A percentile compares a stretch with the other conserved stretches of the same genome.
Evolutionary conservation across 2,113 vertebrate genomes (phyloP).

Genomic region (Neotoma lepida): DNA sequence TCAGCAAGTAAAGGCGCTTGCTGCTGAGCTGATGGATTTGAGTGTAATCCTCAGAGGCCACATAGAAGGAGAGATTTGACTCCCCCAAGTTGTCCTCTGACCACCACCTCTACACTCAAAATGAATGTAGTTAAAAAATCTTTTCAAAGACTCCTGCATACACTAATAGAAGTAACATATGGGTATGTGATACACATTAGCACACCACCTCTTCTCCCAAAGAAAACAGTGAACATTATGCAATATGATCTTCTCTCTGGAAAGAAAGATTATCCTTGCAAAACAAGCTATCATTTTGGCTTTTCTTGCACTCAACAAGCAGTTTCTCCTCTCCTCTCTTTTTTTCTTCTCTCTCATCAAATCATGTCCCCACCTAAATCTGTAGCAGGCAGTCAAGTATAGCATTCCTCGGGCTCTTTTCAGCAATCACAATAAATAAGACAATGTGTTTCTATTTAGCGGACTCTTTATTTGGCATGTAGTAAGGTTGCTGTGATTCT

Average conservation of each 20-base stretch:
- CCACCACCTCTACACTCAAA: background rate
- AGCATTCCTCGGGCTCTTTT: slow-evolving; percentile 22
- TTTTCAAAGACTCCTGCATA: slow-evolving; percentile 15
- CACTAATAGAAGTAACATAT: background rate
- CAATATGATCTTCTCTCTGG: slow-evolving; percentile 32
- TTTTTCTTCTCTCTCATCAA: background rate
- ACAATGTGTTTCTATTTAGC: slow-evolving; percentile 42
- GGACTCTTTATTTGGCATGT: slow-evolving; percentile 42
- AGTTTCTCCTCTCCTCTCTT: background rate
- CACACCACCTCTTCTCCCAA: background rate
- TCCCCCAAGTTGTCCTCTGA: background rate
- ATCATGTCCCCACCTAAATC: background rate
- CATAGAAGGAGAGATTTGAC: background rate
- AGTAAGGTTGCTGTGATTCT: slow-evolving; percentile 39
- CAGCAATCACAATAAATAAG: slow-evolving; percentile 39
- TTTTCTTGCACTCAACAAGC: background rate
- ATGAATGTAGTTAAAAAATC: background rate
- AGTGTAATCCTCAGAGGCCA: background rate
- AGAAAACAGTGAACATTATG: background rate
- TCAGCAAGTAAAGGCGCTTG: background rate
- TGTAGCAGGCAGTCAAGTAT: slow-evolving; percentile 6
- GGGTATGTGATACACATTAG: background rate
- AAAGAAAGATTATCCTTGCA: slow-evolving; percentile 33
- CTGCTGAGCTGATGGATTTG: background rate
- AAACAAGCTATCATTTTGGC: slow-evolving; percentile 18